phyloP scores from a whole-genome alignment of 2,797 vertebrate genomes.

The Enteromius radiatus region DNA sequence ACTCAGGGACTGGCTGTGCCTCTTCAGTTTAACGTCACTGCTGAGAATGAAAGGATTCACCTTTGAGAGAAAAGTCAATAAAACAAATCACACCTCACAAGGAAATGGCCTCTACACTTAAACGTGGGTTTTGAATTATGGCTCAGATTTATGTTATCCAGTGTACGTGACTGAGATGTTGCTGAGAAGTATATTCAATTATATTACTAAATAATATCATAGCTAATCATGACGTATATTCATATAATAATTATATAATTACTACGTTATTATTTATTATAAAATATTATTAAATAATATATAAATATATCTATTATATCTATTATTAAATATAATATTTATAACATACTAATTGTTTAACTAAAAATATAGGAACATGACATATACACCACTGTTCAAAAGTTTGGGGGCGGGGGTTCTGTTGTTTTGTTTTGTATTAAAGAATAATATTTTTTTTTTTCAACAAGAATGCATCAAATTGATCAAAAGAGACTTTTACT shows the following conservation, averaged over 20 bases:
- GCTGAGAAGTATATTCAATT: neutral
- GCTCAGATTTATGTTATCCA: constrained; percentile 14
- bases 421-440: too few species aligned
- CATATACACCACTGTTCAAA: neutral
- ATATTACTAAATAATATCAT: neutral
- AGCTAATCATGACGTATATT: neutral
- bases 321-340: neutral
- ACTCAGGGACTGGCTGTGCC: neutral
- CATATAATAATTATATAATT: neutral
- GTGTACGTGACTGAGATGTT: neutral
- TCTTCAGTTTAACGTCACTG: constrained; percentile 27
- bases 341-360: neutral
- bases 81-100: constrained; percentile 12
- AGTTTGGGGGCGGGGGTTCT: neutral
- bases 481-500: neutral
- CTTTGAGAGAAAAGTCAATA: constrained; percentile 31
- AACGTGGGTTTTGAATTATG: constrained; percentile 17
- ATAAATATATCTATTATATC: too few species aligned
- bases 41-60: constrained; percentile 33
- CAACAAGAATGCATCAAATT: neutral
- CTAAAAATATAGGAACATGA: neutral
- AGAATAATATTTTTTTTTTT: too few species aligned
- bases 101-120: constrained; percentile 23
- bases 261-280: neutral
- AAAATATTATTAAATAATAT: neutral